Base-by-base conservation (phyloP, 2,888 invertebrate genomes). In the Diloba caeruleocephala region DNA sequence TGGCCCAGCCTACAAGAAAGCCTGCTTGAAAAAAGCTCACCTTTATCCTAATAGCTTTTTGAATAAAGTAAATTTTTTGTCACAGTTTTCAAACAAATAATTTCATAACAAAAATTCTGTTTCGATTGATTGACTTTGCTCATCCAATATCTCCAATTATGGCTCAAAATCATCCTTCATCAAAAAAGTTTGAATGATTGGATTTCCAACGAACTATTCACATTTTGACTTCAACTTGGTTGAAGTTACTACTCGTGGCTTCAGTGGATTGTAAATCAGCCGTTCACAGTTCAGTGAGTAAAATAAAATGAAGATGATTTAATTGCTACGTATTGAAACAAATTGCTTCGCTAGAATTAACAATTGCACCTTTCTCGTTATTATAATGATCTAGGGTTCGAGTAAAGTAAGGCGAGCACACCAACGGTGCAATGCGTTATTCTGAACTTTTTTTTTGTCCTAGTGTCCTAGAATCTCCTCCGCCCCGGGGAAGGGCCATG, bases 201-300 rank as follows among this genome's bases (percentile, higher is more conserved):
- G 23, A 21, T 36, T 17, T 28, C 17, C 45, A 67, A 64, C 48
- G 65, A 64, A 55, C 54, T 59, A 70, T 70, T 65, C 65, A 65
- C 31, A 5, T 13, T 12, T 8, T 10, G 45, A 43, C 37, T 21
- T 15, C 41, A 1, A 45, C 39, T 48, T 31, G 37, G 36, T 21
- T 45, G 51, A 52, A 21, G 41, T 42, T 32, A 66, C 44, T 42
- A 37, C 49, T 50, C 10, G 33, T 25, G 32, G 21, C 51, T 45
- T 45, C 23, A 45, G 31, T 66, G 45, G 59, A 45, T 66, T 59
- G 38, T 42, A 33, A 61, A 59, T 51, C 59, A 58, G 36, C 51
- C 2, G 41, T 37, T 13, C 49, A 31, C 41, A 36, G 42, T 36
- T 51, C 32, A 42, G 15, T 42, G 29, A 4, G 21, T 31, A 6